A percentile compares a stretch with the other conserved stretches of the same genome.
These are phyloP conservation scores for Podotricha telesiphe DNA, from an alignment of 2,888 invertebrate genomes.

Conservation along the genomic window DNA sequence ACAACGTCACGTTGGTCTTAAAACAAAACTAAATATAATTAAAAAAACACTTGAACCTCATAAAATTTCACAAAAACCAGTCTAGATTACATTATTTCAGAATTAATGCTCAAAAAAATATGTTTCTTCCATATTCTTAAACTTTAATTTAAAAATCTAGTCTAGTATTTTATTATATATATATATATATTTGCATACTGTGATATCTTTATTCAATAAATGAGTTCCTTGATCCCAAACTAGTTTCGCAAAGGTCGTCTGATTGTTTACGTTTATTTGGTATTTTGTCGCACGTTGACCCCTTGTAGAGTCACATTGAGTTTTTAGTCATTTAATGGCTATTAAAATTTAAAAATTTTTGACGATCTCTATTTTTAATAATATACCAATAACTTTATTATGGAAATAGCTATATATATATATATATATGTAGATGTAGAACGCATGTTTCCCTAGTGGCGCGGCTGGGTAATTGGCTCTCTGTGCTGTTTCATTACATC, in stretches of 20 bases:
- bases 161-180: conserved; percentile 21
- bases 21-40: no score
- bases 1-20: no score
- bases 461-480: no score
- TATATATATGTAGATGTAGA: no score
- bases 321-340: conserved; percentile 10
- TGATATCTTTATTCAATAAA: conserved; percentile 13
- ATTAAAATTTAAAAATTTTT: not conserved
- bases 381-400: not conserved
- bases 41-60: no score
- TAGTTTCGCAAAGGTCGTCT: conserved; percentile 39
- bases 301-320: conserved; percentile 29
- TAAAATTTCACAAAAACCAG: no score
- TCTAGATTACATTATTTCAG: no score
- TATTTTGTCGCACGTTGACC: conserved; percentile 29
- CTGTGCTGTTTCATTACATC: no score
- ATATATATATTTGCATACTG: conserved; percentile 16
- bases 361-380: not conserved
- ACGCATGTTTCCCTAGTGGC: no score
- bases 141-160: not conserved
- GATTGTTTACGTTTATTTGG: conserved; percentile 37
- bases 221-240: conserved; percentile 36
- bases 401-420: no score
- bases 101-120: no score
- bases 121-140: not conserved